Conservation (phyloP, 2,888 invertebrate species). For the Latheticus oryzae region DNA sequence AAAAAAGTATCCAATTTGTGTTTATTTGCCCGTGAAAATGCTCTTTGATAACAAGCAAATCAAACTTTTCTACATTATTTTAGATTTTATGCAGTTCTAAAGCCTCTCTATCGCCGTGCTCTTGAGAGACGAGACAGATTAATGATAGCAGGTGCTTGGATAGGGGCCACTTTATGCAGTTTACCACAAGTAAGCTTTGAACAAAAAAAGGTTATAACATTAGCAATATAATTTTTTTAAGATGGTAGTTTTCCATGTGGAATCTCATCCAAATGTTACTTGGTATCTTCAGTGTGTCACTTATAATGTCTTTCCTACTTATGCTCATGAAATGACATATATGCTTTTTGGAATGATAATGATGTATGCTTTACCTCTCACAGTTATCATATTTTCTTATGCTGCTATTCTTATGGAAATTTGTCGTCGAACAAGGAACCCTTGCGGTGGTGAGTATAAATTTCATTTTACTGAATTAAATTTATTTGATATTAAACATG, state of each 20-base stretch:
- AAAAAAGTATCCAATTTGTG: no score
- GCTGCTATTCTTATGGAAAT: conserved; percentile 89
- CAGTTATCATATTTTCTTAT: conserved; percentile 89
- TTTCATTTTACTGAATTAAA: no score
- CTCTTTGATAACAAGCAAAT: background rate
- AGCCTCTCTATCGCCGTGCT: conserved; percentile 80
- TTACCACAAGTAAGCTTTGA: conserved; percentile 82
- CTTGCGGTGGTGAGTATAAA: conserved; percentile 68
- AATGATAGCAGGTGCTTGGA: conserved; percentile 85
- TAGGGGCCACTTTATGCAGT: conserved; percentile 82
- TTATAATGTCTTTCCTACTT: conserved; percentile 80
- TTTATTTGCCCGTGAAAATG: no score
- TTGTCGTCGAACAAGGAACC: conserved; percentile 77
- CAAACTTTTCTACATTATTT: background rate
- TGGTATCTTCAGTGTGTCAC: conserved; percentile 94
- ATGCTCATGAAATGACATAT: conserved; percentile 81
- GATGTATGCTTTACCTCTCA: conserved; percentile 88
- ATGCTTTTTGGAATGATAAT: conserved; percentile 85
- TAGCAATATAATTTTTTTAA: conserved; percentile 67
- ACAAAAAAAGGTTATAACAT: background rate
- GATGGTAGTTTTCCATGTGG: conserved; percentile 88
- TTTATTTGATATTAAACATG: no score
- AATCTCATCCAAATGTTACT: conserved; percentile 82
- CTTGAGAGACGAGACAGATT: conserved; percentile 80
- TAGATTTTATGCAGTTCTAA: conserved; percentile 88